Conservation (phyloP, 2,888 invertebrate species). For the Eudasyphora cyanicolor region DNA sequence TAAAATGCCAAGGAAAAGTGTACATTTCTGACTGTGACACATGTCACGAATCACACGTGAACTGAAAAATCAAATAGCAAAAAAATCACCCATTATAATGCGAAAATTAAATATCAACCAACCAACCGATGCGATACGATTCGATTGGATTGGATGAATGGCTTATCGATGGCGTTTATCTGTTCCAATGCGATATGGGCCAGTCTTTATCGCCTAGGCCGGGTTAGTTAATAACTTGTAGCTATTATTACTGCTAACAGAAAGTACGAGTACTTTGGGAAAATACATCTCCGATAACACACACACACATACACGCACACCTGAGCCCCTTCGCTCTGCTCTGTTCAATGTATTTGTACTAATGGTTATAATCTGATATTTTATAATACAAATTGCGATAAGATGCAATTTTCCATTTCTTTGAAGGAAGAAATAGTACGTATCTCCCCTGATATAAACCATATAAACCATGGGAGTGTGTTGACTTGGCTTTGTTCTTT, state of each 20-base stretch:
- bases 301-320: background rate
- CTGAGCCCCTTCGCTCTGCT: background rate
- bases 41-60: too few relatives aligned
- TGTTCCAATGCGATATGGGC: background rate
- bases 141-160: background rate
- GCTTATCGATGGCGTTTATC: slow-evolving; percentile 21
- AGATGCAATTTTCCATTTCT: slow-evolving; percentile 15
- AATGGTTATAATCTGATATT: slow-evolving; percentile 5
- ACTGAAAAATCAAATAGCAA: slow-evolving; percentile 9
- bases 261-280: background rate
- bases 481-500: background rate
- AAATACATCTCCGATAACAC: background rate
- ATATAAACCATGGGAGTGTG: too few relatives aligned
- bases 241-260: background rate
- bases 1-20: too few relatives aligned
- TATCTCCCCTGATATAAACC: background rate
- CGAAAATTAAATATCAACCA: too few relatives aligned
- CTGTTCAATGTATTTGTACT: background rate
- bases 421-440: background rate
- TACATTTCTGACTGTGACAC: too few relatives aligned
- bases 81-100: too few relatives aligned
- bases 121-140: too few relatives aligned
- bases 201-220: background rate
- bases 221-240: background rate
- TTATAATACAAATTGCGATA: slow-evolving; percentile 16